Evolutionary conservation across 2,888 invertebrate genomes (phyloP).

Genomic region (Apomyelois bistriatella): DNA sequence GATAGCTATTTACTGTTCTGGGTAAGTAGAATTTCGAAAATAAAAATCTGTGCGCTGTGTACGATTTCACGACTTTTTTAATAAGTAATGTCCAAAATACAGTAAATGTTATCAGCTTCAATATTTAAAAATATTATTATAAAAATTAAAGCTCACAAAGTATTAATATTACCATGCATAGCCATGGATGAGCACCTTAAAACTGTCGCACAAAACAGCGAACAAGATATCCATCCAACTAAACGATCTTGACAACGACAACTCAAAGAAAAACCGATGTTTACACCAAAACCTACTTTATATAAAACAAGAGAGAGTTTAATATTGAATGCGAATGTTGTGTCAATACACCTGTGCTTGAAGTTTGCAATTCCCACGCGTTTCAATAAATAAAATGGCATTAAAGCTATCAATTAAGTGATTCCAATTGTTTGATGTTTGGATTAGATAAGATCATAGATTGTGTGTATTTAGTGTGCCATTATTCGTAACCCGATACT

Average conservation of each 20-base stretch:
- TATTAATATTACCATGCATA: neutral
- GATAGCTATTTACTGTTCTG: too few relatives aligned
- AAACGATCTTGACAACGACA: slow-evolving; percentile 8
- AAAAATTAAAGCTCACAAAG: neutral
- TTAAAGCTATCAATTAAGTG: slow-evolving; percentile 24
- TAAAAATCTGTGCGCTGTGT: too few relatives aligned
- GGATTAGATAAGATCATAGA: slow-evolving; percentile 9
- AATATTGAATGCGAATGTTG: neutral
- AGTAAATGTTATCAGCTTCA: too few relatives aligned
- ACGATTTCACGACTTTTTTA: too few relatives aligned
- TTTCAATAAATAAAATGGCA: slow-evolving; percentile 24
- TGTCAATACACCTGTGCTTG: neutral
- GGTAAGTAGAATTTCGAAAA: too few relatives aligned
- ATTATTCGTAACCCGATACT: slow-evolving; percentile 6
- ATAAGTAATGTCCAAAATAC: too few relatives aligned
- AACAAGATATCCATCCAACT: slow-evolving; percentile 10
- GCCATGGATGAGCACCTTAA: neutral
- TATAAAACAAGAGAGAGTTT: neutral
- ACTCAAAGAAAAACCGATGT: neutral
- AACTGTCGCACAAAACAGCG: neutral
- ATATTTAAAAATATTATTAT: neutral
- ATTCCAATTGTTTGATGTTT: slow-evolving; percentile 21
- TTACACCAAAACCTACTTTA: neutral
- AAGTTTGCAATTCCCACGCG: slow-evolving; percentile 28
- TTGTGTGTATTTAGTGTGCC: slow-evolving; percentile 5